Evolutionary conservation across 2,888 invertebrate genomes (phyloP).

Genomic region (Epinotia nisella): DNA sequence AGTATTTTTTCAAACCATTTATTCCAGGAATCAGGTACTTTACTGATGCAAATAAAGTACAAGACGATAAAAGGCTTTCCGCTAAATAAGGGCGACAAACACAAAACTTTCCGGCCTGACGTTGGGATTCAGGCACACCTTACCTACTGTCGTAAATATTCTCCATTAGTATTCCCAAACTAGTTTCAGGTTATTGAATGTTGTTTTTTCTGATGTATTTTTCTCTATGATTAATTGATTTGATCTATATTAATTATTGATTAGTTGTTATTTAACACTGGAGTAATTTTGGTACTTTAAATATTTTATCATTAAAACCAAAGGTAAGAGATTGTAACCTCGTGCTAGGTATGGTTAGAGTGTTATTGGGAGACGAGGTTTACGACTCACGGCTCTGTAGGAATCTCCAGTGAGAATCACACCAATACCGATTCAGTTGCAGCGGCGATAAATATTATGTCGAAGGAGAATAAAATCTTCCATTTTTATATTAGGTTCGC

Average conservation of each 20-base stretch:
- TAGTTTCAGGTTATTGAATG: background rate
- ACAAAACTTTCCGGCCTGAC: background rate
- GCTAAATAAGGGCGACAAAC: background rate
- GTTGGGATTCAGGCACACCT: background rate
- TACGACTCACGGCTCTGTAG: slow-evolving; percentile 63
- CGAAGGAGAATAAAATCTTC: slow-evolving; percentile 47
- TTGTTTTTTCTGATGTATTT: background rate
- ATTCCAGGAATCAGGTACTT: background rate
- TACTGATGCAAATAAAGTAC: background rate
- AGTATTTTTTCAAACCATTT: background rate
- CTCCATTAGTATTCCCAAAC: background rate
- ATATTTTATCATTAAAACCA: background rate
- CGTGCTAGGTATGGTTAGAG: slow-evolving; percentile 13
- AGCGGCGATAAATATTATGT: slow-evolving; percentile 60
- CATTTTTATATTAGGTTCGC: slow-evolving; percentile 21
- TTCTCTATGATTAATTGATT: background rate
- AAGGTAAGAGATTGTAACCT: background rate
- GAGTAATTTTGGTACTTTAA: background rate
- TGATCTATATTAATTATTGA: background rate
- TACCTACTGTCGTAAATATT: background rate
- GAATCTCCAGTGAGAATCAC: slow-evolving; percentile 66
- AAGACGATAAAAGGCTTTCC: background rate
- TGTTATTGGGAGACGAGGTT: slow-evolving; percentile 54
- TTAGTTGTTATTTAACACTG: background rate
- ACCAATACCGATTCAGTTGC: slow-evolving; percentile 60